phyloP scores from a whole-genome alignment of 2,113 vertebrate species.

The Calypte anna region DNA sequence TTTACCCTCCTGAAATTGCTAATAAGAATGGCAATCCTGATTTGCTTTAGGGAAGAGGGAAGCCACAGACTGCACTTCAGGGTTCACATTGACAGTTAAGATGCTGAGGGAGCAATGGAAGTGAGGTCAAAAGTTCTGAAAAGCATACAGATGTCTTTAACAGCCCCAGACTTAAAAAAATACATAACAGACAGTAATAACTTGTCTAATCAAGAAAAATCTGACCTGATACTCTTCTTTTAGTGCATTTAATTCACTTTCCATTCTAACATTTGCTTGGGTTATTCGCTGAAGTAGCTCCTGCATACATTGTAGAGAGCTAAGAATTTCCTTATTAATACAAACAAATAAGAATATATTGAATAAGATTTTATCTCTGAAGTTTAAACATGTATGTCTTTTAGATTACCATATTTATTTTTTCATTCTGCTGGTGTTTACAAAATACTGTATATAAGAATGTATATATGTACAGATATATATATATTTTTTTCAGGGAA shows the following conservation, averaged over 20 bases:
- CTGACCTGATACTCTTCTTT: conserved; percentile 85
- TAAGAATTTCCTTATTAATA: conserved; percentile 83
- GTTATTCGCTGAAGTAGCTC: conserved; percentile 84
- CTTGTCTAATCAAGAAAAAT: conserved; percentile 52
- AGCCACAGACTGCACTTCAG: not conserved
- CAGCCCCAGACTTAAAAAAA: conserved; percentile 27
- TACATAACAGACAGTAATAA: conserved; percentile 20
- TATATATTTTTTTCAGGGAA: not conserved
- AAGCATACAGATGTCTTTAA: conserved; percentile 57
- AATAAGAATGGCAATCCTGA: conserved; percentile 10
- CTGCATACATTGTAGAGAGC: conserved; percentile 83
- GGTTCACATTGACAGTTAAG: conserved; percentile 44
- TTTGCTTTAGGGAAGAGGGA: conserved; percentile 27
- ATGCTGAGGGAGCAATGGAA: conserved; percentile 62
- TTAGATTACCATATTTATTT: not conserved
- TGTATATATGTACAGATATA: no score
- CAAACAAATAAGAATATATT: not conserved
- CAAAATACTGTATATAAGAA: not conserved
- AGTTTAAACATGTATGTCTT: not conserved
- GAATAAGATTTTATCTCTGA: not conserved
- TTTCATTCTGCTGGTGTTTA: not conserved
- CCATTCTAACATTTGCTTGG: conserved; percentile 75
- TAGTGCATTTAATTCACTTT: conserved; percentile 81
- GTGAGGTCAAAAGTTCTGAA: conserved; percentile 63
- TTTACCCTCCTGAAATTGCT: conserved; percentile 1